Evolutionary conservation across 2,113 vertebrate species (phyloP).

Genomic region (Tyrannus savana): DNA sequence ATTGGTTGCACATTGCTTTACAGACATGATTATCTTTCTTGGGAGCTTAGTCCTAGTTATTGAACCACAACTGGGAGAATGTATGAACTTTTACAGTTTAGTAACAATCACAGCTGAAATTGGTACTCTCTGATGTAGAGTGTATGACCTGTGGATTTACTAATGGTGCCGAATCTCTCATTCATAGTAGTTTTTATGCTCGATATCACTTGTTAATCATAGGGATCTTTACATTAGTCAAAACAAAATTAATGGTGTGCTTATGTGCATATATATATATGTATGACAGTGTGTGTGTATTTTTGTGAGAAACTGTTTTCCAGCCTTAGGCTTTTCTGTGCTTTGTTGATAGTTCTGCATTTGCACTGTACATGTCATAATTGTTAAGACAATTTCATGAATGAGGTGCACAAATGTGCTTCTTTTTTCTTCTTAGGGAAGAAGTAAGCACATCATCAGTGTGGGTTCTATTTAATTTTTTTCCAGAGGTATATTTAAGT

Average conservation of each 20-base stretch:
- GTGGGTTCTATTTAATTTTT: neutral
- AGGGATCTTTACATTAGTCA: neutral
- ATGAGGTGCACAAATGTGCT: neutral
- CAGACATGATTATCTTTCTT: neutral
- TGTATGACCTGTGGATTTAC: neutral
- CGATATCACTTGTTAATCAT: neutral
- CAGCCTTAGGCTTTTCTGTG: neutral
- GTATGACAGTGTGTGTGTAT: fast-evolving
- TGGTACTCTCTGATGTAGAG: neutral
- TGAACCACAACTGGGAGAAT: neutral
- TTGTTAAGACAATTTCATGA: neutral
- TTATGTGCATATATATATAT: neutral
- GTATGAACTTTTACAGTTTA: neutral
- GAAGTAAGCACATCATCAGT: neutral
- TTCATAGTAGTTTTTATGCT: neutral
- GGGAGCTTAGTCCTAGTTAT: neutral
- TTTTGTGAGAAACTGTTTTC: neutral
- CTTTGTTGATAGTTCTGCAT: neutral
- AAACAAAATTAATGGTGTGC: neutral
- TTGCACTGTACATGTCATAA: neutral
- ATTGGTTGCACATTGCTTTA: neutral
- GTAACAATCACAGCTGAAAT: neutral
- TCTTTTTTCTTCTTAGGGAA: neutral
- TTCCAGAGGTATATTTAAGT: neutral
- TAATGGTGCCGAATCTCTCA: neutral